Evolutionary conservation across 2,888 invertebrate species (phyloP), one percentile per base, ranked within the genome.

Genomic region (Oscheius myriophilus): DNA sequence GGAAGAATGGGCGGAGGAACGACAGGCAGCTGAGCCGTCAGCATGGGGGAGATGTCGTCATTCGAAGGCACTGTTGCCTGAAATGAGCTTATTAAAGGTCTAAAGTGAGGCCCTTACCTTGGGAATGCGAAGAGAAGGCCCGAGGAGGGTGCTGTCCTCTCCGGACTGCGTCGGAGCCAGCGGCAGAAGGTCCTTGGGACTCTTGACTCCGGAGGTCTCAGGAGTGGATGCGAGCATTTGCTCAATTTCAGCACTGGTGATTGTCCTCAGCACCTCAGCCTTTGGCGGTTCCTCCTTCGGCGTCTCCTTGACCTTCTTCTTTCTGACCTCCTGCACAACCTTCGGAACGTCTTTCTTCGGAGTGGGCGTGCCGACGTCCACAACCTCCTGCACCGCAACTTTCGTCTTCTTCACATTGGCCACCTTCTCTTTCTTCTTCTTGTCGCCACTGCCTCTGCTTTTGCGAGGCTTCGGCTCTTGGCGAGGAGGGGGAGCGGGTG

Each of bases 221-320:
- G 3, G 65, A 53, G 26, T 42, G 46, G 21, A 65, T 59, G 43
- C 59, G 54, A n/a, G 41, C 4, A 3, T 63, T 53, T 42, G 63
- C 63, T 39, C 63, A 57, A 39, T 59, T 33, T 25, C 54, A 58
- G 25, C 64, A 64, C 25, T 57, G 42, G 9, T 54, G 42, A 21
- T 43, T 46, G n/a, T 61, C n/a, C 12, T 52, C 43, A 61, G 51
- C n/a, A n/a, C 11, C 21, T 23, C 51, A 6, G 21, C 16, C 46
- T 62, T 57, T 66, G 66, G 66, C 62, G 66, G 63, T 21, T 53
- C 57, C 18, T 59, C 65, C 45, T 61, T 66, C 57, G 46, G 45
- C 11, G 26, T 1, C 23, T 1, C 18, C 18, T 39, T 23, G n/a
- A 23, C n/a, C 1, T n/a, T 39, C 51, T 46, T 11, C 46, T 43